Conservation (phyloP, 2,113 vertebrate genomes). For the Passerina amoena region DNA sequence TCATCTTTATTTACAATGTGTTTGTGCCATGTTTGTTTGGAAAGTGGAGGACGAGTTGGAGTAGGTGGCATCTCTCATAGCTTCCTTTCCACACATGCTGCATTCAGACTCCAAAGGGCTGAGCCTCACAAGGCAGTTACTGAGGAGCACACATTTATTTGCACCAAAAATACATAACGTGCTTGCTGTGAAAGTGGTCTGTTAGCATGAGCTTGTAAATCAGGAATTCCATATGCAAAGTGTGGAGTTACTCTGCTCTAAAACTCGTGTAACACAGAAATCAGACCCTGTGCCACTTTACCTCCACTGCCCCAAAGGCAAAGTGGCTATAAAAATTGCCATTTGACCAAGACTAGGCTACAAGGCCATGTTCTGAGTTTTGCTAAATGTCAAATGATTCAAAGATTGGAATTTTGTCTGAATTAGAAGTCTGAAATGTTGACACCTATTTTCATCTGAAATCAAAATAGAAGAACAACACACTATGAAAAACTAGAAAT, state of each 20-base stretch:
- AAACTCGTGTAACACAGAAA: neutral
- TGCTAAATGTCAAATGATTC: neutral
- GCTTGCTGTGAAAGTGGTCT: conserved; percentile 23
- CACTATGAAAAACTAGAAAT: neutral
- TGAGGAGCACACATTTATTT: conserved; percentile 21
- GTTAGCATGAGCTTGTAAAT: conserved; percentile 33
- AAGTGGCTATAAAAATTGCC: neutral
- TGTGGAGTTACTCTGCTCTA: neutral
- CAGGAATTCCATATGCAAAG: conserved; percentile 1
- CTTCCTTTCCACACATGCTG: conserved; percentile 14
- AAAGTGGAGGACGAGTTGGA: conserved; percentile 23
- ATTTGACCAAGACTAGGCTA: neutral
- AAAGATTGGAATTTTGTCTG: neutral
- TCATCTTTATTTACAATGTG: conserved; percentile 54
- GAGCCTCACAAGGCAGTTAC: conserved; percentile 26
- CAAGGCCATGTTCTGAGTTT: neutral
- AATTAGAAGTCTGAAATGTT: neutral
- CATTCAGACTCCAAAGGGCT: neutral
- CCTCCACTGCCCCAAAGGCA: neutral
- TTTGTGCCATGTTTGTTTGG: conserved; percentile 56
- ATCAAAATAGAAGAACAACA: neutral
- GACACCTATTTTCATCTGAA: neutral
- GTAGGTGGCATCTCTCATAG: conserved; percentile 51
- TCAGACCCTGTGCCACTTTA: neutral
- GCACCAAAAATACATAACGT: neutral